Conservation (phyloP, 2,888 invertebrate genomes). For the Hydriomena furcata region DNA sequence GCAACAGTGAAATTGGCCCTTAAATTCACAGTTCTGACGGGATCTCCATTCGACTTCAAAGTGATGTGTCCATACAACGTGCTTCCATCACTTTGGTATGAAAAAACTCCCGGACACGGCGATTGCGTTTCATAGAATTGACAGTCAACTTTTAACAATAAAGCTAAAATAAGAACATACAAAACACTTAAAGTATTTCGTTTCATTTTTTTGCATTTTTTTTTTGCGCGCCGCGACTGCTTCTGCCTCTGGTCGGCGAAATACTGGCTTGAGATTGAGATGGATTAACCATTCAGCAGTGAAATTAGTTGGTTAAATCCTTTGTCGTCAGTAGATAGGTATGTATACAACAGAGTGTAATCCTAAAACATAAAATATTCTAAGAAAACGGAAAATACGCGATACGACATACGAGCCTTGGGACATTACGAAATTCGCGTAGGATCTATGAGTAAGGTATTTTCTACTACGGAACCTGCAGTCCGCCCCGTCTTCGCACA, state of each 20-base stretch:
- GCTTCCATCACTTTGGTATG: conserved; percentile 53
- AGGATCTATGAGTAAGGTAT: too few relatives aligned
- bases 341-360: conserved; percentile 7
- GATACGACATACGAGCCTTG: too few relatives aligned
- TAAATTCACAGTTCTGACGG: conserved; percentile 47
- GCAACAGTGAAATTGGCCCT: conserved; percentile 60
- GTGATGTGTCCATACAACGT: conserved; percentile 54
- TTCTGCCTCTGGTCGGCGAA: conserved; percentile 41
- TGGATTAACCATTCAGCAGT: conserved; percentile 34
- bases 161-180: conserved; percentile 37
- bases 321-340: conserved; percentile 18
- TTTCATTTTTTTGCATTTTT: conserved; percentile 39
- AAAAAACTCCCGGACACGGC: conserved; percentile 64
- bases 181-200: conserved; percentile 36
- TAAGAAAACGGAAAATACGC: too few relatives aligned
- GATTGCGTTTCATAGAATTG: conserved; percentile 47
- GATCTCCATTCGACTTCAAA: conserved; percentile 47
- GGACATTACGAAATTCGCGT: too few relatives aligned
- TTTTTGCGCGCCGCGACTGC: conserved; percentile 42
- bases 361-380: too few relatives aligned
- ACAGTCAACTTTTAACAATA: conserved; percentile 44
- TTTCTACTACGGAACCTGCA: too few relatives aligned
- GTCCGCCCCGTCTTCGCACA: too few relatives aligned
- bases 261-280: conserved; percentile 45
- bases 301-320: conserved; percentile 24